Conservation (phyloP, 92 coral and sea anemone species). For the Siderastrea radians region DNA sequence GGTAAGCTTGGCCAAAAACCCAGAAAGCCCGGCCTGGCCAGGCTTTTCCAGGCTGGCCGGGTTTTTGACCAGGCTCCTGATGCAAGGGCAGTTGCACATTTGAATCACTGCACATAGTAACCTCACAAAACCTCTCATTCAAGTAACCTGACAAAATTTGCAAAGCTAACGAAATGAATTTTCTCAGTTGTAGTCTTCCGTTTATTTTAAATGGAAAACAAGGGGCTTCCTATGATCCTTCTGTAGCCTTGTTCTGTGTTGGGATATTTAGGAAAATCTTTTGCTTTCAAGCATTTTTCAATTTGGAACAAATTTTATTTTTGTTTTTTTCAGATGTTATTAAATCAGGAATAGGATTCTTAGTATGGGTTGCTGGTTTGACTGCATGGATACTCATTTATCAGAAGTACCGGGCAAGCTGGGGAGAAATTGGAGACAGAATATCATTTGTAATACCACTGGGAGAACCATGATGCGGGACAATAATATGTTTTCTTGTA, state of each 20-base stretch:
- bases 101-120: no score
- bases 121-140: no score
- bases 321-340: conserved; percentile 81
- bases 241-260: not conserved
- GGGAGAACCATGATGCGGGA: conserved; percentile 78
- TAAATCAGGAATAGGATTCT: conserved; percentile 84
- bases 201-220: no score
- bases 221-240: no score
- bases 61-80: no score
- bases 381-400: conserved; percentile 87
- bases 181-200: no score
- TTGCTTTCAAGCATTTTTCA: not conserved
- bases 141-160: no score
- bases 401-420: conserved; percentile 92
- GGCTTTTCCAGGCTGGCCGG: no score
- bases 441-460: conserved; percentile 96
- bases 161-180: no score
- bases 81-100: no score
- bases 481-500: not conserved
- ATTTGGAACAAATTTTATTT: not conserved
- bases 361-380: conserved; percentile 93
- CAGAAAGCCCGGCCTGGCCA: no score
- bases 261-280: not conserved
- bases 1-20: no score
- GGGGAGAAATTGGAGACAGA: conserved; percentile 93